A percentile compares a stretch with the other conserved stretches of the same genome.
These are phyloP conservation scores for Liasis olivaceus DNA, from an alignment of 2,797 vertebrate genomes.

Conservation along the genomic window DNA sequence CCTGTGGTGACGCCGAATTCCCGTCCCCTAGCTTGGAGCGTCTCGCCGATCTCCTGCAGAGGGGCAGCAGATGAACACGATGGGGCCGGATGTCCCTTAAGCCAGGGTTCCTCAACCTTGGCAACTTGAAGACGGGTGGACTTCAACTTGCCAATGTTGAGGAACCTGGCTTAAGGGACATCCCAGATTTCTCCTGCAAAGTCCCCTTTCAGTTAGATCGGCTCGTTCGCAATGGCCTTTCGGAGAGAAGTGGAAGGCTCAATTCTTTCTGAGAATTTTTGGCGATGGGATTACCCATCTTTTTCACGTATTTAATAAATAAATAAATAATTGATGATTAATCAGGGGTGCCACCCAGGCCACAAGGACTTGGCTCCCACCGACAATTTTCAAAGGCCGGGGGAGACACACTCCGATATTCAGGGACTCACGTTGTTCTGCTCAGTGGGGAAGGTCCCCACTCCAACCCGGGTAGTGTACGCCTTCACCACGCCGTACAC, in stretches of 20 bases:
- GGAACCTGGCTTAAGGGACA: not conserved
- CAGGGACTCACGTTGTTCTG: slow-evolving; percentile 70
- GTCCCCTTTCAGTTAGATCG: too few species aligned
- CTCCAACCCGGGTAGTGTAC: slow-evolving; percentile 83
- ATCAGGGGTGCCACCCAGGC: not conserved
- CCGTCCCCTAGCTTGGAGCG: slow-evolving; percentile 78
- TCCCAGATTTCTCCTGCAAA: not conserved
- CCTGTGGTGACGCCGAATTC: slow-evolving; percentile 84
- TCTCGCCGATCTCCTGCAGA: slow-evolving; percentile 72
- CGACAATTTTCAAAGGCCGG: not conserved
- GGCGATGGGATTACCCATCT: too few species aligned
- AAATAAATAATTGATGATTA: not conserved
- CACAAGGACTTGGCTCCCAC: rapidly evolving
- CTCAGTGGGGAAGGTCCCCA: slow-evolving; percentile 84
- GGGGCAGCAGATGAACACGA: not conserved
- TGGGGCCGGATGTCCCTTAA: not conserved
- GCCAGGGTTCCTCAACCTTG: not conserved
- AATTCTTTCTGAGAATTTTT: too few species aligned
- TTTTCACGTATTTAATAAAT: too few species aligned
- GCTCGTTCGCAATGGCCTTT: too few species aligned
- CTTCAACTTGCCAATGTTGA: too few species aligned
- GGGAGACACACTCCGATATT: not conserved
- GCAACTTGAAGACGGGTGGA: too few species aligned
- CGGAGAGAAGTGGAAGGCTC: too few species aligned
- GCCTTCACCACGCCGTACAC: slow-evolving; percentile 85